phyloP scores from a whole-genome alignment of 2,113 vertebrate genomes.

The Oxygymnocypris stewartii region DNA sequence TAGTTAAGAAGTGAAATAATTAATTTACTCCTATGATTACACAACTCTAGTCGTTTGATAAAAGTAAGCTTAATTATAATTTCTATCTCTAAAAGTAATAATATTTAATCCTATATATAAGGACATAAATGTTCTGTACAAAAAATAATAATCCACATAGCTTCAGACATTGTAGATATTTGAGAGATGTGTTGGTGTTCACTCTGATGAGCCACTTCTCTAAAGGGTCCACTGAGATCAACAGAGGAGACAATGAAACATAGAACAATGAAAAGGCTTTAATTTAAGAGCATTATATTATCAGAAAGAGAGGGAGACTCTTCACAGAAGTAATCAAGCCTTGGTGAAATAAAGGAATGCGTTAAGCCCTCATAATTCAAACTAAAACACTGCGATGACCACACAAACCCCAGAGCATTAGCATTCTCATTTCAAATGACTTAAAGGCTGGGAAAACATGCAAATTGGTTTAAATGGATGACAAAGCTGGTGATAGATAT shows the following conservation, averaged over 20 bases:
- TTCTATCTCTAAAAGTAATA: background rate
- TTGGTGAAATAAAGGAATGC: constrained; percentile 75
- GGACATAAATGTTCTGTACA: background rate
- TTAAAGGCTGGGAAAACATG: constrained; percentile 58
- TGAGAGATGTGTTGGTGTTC: constrained; percentile 16
- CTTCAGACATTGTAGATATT: constrained; percentile 4
- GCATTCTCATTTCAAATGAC: constrained; percentile 65
- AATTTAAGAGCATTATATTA: constrained; percentile 74
- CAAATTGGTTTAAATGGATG: constrained; percentile 63
- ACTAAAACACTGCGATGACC: constrained; percentile 67
- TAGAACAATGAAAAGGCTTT: constrained; percentile 63
- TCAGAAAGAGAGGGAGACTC: constrained; percentile 68
- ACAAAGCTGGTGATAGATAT: constrained; percentile 67
- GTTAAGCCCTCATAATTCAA: constrained; percentile 70
- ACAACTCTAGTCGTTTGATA: background rate
- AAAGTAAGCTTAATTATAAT: background rate
- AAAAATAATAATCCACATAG: background rate
- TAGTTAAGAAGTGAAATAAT: background rate
- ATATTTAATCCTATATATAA: background rate
- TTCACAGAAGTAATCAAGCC: constrained; percentile 77
- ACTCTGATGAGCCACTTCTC: constrained; percentile 32
- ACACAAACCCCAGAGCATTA: constrained; percentile 69
- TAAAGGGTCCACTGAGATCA: constrained; percentile 28
- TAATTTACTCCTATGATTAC: background rate
- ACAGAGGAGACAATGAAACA: constrained; percentile 35